A percentile compares a stretch with the other conserved stretches of the same genome.
phyloP scores from a whole-genome alignment of 2,888 invertebrate genomes.

The Noctua comes region DNA sequence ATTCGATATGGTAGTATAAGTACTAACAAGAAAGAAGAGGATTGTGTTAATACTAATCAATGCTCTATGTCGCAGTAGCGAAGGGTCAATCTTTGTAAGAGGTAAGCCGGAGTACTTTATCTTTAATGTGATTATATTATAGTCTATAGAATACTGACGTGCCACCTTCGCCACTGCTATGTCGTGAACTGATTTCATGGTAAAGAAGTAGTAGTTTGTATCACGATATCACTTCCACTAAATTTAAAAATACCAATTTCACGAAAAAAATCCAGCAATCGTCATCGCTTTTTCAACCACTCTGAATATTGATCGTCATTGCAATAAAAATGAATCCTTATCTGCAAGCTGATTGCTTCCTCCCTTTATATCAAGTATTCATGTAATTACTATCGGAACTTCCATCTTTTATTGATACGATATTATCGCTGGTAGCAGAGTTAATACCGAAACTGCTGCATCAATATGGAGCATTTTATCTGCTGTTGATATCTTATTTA shows the following conservation, averaged over 20 bases:
- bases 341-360: slow-evolving; percentile 27
- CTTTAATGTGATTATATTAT: no score
- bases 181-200: neutral
- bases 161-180: no score
- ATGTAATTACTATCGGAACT: slow-evolving; percentile 34
- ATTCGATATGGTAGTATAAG: no score
- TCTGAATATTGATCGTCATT: neutral
- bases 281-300: neutral
- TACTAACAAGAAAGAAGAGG: no score
- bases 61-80: no score
- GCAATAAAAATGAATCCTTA: slow-evolving; percentile 32
- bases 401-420: slow-evolving; percentile 35
- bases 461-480: neutral
- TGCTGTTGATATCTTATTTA: neutral
- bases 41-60: no score
- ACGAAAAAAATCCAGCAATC: neutral
- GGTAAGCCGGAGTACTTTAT: no score
- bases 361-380: slow-evolving; percentile 39
- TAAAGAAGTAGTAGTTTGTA: neutral
- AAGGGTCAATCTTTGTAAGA: no score
- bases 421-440: slow-evolving; percentile 17
- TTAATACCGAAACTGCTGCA: slow-evolving; percentile 15
- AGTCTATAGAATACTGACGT: no score
- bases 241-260: neutral
- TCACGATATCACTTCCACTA: neutral